These are phyloP conservation scores for Limnephilus auricula DNA, from an alignment of 2,888 invertebrate species.

Conservation along the genomic window DNA sequence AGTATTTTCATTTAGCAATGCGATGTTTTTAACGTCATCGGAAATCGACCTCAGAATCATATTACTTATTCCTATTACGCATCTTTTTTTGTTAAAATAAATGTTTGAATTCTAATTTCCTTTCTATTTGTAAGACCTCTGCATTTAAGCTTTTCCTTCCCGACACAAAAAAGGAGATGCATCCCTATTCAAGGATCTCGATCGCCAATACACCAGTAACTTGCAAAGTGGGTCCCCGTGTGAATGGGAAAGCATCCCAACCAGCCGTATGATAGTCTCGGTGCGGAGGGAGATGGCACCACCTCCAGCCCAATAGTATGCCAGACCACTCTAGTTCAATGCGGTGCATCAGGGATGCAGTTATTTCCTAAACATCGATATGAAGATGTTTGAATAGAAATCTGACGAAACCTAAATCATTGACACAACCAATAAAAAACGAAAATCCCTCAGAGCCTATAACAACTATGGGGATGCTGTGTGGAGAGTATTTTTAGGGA, in stretches of 20 bases:
- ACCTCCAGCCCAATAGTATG: conserved; percentile 10
- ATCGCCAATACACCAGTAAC: conserved; percentile 38
- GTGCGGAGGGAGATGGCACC: conserved; percentile 44
- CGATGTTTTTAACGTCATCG: too few relatives aligned
- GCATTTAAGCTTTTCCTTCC: neutral
- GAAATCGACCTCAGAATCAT: too few relatives aligned
- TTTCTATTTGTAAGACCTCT: neutral
- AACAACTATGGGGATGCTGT: too few relatives aligned
- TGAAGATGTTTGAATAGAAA: neutral
- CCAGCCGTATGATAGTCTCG: neutral
- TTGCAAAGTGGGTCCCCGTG: conserved; percentile 43
- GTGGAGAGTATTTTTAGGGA: too few relatives aligned
- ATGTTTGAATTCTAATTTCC: neutral
- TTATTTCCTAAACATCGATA: neutral
- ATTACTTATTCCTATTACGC: too few relatives aligned
- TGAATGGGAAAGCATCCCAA: conserved; percentile 40
- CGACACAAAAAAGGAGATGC: conserved; percentile 49
- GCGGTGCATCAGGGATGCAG: neutral
- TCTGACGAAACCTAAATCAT: too few relatives aligned
- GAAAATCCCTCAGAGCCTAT: too few relatives aligned
- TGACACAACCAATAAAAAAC: too few relatives aligned
- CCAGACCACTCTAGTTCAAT: conserved; percentile 5
- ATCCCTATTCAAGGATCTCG: conserved; percentile 54
- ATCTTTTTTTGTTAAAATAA: neutral
- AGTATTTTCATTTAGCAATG: too few relatives aligned